phyloP scores from a whole-genome alignment of 2,797 vertebrate species.

The Rhyacichthys aspro region DNA sequence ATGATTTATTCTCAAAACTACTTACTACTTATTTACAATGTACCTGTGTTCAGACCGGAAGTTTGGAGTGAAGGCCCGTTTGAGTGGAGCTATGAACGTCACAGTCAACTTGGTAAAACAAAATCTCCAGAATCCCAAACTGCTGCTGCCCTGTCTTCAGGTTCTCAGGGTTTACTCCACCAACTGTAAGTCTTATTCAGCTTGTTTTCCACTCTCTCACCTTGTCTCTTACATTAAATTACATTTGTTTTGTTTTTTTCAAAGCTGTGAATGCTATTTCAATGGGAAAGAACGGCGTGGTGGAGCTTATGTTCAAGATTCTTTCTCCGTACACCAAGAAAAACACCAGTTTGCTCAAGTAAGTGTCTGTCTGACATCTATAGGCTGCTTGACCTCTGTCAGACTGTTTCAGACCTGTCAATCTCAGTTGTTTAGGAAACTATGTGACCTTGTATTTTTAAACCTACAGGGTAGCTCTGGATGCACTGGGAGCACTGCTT shows the following conservation, averaged over 20 bases:
- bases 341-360: conserved; percentile 94
- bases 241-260: conserved; percentile 45
- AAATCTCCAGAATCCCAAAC: conserved; percentile 89
- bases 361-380: conserved; percentile 34
- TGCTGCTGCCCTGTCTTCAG: conserved; percentile 94
- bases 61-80: conserved; percentile 93
- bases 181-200: conserved; percentile 87
- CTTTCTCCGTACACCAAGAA: conserved; percentile 93
- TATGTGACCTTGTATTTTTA: conserved; percentile 64
- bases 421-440: conserved; percentile 18
- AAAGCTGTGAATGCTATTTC: conserved; percentile 94
- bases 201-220: not conserved
- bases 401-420: conserved; percentile 14
- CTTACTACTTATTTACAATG: conserved; percentile 10
- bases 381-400: conserved; percentile 6
- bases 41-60: conserved; percentile 88
- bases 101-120: conserved; percentile 91
- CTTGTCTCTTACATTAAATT: not conserved
- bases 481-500: conserved; percentile 94
- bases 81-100: conserved; percentile 89
- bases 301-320: conserved; percentile 95
- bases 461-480: conserved; percentile 93
- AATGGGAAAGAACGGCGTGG: conserved; percentile 92
- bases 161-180: conserved; percentile 91
- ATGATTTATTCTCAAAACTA: no score